Base-by-base conservation (phyloP, 2,797 vertebrate species). In the Hydrocynus forskahlii region DNA sequence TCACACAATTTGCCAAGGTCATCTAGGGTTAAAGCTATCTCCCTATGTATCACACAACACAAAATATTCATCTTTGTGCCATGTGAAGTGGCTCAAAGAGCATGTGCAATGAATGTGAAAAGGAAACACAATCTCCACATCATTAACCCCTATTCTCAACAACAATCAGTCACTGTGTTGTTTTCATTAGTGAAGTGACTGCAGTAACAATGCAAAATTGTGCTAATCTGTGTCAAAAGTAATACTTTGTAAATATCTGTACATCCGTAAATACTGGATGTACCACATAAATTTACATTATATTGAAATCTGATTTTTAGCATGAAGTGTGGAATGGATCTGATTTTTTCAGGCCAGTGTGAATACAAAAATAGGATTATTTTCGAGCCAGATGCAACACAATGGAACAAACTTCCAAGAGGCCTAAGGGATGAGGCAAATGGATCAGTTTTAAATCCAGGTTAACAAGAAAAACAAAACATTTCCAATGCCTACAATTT, bases 1-100 rank as follows among this genome's bases (percentile, higher is more conserved):
- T 84, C 43, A 64, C 59, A 64, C 67, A 74, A 66, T 82, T 85
- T 84, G 52, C 83, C 86, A 87, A 85, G 82, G 82, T 87, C 84
- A 78, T 57, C 52, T 38, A 59, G 52, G 68, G 79, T 50, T 83
- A 83, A 76, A 60, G 14, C 59, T 38, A 71, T 80, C 62, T 76
- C 29, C 63, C 52, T 12, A 43, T 64, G 43, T 21, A 75, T 68
- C 21, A n/a, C 62, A 21, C 64, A 62, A 72, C 54, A 57, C 54
- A 74, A 83, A 63, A 67, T 35, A 76, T 79, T 79, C 55, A 68
- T 71, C 68, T 81, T 63, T 76, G 71, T 68, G 52, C 52, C 59
- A 55, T 62, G n/a, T 66, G 52, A 81, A 60, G 70, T 50, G 62
- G 52, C 16, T 7, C 9, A 80, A 40, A 7, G 54, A 7, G 45